Evolutionary conservation across 2,113 vertebrate genomes (phyloP), one percentile per base, ranked within the genome.

Genomic region (Thymallus thymallus): DNA sequence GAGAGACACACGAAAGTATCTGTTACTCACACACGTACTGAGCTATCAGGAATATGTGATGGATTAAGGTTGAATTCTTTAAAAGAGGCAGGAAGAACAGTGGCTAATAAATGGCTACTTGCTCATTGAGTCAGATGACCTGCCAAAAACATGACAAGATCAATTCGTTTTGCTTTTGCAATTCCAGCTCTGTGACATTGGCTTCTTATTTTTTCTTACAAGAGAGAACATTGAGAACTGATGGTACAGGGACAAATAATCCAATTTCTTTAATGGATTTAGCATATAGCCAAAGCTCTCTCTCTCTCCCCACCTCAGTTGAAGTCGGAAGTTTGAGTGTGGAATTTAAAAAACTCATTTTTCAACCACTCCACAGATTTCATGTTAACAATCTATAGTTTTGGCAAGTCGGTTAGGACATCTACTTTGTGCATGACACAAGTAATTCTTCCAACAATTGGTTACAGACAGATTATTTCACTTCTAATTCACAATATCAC

Each of bases 131-230:
- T 80, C 80, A 83, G 80, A 82, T 18, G 73, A 79, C 76, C 86
- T 85, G 87, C 87, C 84, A 87, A 79, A 41, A 22, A 24, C 56
- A 65, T 77, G 85, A 84, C 83, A 86, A 79, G 79, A 72, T 74
- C 81, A 56, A 84, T 85, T 82, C 78, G 76, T 87, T 82, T 72
- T 72, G 75, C 13, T 79, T 83, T 72, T 80, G 77, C 67, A n/a
- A 68, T 51, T 51, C 48, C 48, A 51, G 48, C 48, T 16, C 20
- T 0, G 65, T 68, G 65, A 45, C 32, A 41, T 12, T 22, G 65
- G 55, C 48, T 51, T 51, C 48, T 18, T 51, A 1, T 16, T 41
- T 41, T 41, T 41, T 41, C 35, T 41, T 41, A 41, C 35, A 41
- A 41, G 35, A 80, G 46, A 71, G 35, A 81, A 75, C 75, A 41